These are phyloP conservation scores for Monomorium pharaonis DNA, from an alignment of 1,140 invertebrate species.

Conservation along the genomic window DNA sequence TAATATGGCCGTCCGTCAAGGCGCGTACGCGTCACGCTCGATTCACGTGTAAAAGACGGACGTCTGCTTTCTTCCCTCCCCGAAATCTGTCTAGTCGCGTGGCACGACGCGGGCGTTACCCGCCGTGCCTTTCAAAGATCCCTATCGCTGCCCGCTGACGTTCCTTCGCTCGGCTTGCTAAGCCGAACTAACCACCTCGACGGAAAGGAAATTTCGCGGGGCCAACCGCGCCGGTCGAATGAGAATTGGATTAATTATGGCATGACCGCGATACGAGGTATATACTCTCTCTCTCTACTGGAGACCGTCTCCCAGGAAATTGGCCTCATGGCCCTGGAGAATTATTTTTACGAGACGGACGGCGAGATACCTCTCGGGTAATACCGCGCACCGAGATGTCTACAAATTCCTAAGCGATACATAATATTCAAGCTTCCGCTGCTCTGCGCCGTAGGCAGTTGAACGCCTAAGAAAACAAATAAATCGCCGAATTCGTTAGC, in stretches of 20 bases:
- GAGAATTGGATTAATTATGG: conserved; percentile 48
- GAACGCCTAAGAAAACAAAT: conserved; percentile 48
- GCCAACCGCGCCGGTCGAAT: conserved; percentile 17
- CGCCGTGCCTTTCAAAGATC: conserved; percentile 59
- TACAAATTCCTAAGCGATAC: background rate
- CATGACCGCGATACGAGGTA: conserved; percentile 19
- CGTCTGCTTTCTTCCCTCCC: conserved; percentile 67
- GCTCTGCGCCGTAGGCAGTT: background rate
- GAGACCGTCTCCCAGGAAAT: background rate
- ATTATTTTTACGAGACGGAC: background rate
- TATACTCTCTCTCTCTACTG: background rate
- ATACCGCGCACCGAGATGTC: background rate
- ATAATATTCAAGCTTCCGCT: background rate
- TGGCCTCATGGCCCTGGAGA: background rate
- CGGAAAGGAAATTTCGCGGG: conserved; percentile 9
- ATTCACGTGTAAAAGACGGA: conserved; percentile 39
- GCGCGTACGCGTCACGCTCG: conserved; percentile 65
- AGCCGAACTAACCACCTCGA: conserved; percentile 63
- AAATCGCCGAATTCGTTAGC: conserved; percentile 80
- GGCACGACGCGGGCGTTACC: conserved; percentile 69
- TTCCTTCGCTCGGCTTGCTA: conserved; percentile 32
- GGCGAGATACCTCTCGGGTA: too few species aligned
- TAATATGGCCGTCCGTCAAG: conserved; percentile 80
- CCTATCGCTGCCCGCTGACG: conserved; percentile 60
- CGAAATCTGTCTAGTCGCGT: conserved; percentile 75